Evolutionary conservation across 1,140 invertebrate genomes (phyloP), one percentile per base, ranked within the genome.

Genomic region (Drosophila serrata): DNA sequence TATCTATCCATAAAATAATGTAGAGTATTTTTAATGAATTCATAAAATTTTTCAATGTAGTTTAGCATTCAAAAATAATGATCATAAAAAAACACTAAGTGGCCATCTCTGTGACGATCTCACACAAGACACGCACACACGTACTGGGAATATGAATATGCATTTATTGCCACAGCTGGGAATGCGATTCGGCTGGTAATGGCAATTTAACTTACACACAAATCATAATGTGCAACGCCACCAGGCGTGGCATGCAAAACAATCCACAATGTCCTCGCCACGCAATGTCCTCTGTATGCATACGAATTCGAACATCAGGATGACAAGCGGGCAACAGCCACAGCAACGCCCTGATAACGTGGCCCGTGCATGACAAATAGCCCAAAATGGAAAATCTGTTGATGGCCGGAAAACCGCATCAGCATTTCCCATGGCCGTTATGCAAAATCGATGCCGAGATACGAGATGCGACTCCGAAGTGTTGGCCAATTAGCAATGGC

Each of bases 121-220:
- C 7, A 15, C 17, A n/a, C n/a, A n/a, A n/a, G n/a, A n/a, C n/a
- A n/a, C n/a, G n/a, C n/a, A n/a, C n/a, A n/a, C 60, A 69, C 45
- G 17, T 37, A 33, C 24, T 11, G 27, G 35, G 22, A 51, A 78
- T 60, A 68, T 68, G 56, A 77, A 77, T 75, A 77, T 68, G 40
- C 48, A 57, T 56, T 55, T 45, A 56, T 65, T 49, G 31, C 24
- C 53, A 49, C 46, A 46, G 43, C 63, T 59, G 56, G 49, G 69
- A 72, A 75, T 90, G 73, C 68, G 81, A 75, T 88, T 90, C 88
- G 73, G 58, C 58, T 68, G 59, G 85, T 88, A 90, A 90, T 88
- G 79, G 80, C 85, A 88, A 88, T 88, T 88, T 90, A 88, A 88
- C 80, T 74, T 77, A 88, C 84, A 87, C 84, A 88, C 73, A 82